A percentile compares a stretch with the other conserved stretches of the same genome.
These are phyloP conservation scores for Chrysaora quinquecirrha DNA, from an alignment of 30 jellyfish, hydroid and myxozoan genomes.

Conservation along the genomic window DNA sequence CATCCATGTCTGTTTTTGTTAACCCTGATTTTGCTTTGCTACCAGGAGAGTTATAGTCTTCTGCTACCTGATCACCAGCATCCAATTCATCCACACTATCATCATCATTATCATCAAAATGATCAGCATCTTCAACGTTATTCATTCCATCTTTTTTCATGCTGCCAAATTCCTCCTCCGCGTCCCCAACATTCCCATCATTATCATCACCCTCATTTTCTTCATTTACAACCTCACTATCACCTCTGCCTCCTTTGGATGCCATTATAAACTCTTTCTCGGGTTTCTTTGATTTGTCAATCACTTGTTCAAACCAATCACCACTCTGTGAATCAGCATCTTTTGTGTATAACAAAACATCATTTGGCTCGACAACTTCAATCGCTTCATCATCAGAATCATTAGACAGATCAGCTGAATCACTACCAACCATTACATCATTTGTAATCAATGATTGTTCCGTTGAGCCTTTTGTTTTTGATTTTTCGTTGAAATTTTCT, in stretches of 20 bases:
- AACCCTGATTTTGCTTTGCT: background rate
- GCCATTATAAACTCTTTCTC: background rate
- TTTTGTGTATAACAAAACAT: constrained; percentile 47
- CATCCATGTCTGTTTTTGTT: background rate
- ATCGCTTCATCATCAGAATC: constrained; percentile 44
- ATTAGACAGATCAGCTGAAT: constrained; percentile 23
- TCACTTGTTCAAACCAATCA: constrained; percentile 78
- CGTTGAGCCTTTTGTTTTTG: background rate
- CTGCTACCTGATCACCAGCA: background rate
- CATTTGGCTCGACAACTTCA: constrained; percentile 67
- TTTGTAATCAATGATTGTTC: no score
- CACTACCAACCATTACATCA: background rate
- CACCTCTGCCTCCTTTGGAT: background rate
- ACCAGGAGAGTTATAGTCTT: background rate
- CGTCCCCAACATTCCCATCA: constrained; percentile 18
- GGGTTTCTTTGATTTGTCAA: constrained; percentile 2
- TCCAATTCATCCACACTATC: constrained; percentile 1
- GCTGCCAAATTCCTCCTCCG: background rate
- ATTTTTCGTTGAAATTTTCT: background rate
- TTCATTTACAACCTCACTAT: background rate
- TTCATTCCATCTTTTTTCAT: background rate
- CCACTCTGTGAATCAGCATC: constrained; percentile 61
- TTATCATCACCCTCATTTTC: background rate
- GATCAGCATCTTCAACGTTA: background rate
- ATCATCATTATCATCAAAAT: constrained; percentile 11